Conservation (phyloP, 2,797 vertebrate species). For the Smutsia gigantea region DNA sequence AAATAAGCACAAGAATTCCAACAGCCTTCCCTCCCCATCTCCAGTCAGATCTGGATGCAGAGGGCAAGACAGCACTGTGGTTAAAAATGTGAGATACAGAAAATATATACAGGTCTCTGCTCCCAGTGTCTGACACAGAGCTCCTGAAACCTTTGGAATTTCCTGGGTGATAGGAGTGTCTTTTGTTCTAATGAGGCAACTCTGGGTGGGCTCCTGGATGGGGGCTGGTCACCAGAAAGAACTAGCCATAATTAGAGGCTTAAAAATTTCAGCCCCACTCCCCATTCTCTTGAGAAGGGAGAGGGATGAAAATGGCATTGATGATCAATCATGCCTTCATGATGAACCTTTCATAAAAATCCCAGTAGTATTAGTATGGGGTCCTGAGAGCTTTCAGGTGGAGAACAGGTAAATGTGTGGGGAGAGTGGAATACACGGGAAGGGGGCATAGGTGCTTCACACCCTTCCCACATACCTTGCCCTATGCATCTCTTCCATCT, state of each 20-base stretch:
- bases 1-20: not conserved
- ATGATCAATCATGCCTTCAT: not conserved
- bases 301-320: not conserved
- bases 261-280: not conserved
- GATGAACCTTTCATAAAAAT: not conserved
- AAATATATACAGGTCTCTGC: not conserved
- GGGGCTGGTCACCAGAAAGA: not conserved
- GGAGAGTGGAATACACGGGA: fast-evolving
- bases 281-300: not conserved
- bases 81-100: not conserved
- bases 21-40: not conserved
- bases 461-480: not conserved
- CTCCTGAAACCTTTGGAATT: not conserved
- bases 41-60: not conserved
- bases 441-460: not conserved
- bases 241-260: not conserved
- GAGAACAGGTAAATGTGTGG: not conserved
- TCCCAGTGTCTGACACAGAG: not conserved
- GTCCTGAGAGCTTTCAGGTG: not conserved
- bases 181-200: not conserved
- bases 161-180: not conserved
- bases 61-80: not conserved
- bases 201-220: too few relatives aligned
- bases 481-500: not conserved
- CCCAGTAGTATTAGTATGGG: not conserved